Evolutionary conservation across 2,888 invertebrate species (phyloP).

Genomic region (Drosophila borealis): DNA sequence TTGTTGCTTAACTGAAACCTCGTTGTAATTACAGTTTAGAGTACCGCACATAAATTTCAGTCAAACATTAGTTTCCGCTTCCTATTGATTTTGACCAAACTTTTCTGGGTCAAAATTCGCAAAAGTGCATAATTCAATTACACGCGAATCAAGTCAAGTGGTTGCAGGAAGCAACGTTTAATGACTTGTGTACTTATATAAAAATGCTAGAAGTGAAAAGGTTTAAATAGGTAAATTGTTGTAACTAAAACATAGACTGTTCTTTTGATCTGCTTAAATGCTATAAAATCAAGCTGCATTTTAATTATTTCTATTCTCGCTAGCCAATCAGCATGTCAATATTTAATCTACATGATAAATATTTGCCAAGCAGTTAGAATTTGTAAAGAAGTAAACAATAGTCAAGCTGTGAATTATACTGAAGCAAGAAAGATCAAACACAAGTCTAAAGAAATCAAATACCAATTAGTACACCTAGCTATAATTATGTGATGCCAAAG

Average conservation of each 20-base stretch:
- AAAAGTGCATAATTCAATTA: constrained; percentile 59
- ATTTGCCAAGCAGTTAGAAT: background rate
- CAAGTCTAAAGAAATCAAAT: background rate
- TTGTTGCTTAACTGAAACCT: background rate
- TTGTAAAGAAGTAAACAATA: too few relatives aligned
- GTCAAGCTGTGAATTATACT: background rate
- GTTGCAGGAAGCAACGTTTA: background rate
- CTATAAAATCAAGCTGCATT: background rate
- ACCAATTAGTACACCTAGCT: constrained; percentile 17
- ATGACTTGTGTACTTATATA: too few relatives aligned
- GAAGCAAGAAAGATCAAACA: background rate
- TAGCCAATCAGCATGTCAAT: background rate
- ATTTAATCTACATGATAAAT: background rate
- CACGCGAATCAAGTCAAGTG: constrained; percentile 45
- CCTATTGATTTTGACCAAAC: constrained; percentile 39
- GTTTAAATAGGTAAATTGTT: too few relatives aligned
- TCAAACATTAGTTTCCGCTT: constrained; percentile 32
- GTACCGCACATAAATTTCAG: constrained; percentile 48
- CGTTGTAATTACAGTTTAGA: constrained; percentile 52
- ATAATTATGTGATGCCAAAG: background rate
- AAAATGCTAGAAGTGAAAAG: too few relatives aligned
- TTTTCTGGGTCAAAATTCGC: constrained; percentile 23
- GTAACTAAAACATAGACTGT: too few relatives aligned
- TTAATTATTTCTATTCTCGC: background rate
- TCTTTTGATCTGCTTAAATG: too few relatives aligned